phyloP scores from a whole-genome alignment of 2,797 vertebrate genomes.

The Gallinago solitaria region DNA sequence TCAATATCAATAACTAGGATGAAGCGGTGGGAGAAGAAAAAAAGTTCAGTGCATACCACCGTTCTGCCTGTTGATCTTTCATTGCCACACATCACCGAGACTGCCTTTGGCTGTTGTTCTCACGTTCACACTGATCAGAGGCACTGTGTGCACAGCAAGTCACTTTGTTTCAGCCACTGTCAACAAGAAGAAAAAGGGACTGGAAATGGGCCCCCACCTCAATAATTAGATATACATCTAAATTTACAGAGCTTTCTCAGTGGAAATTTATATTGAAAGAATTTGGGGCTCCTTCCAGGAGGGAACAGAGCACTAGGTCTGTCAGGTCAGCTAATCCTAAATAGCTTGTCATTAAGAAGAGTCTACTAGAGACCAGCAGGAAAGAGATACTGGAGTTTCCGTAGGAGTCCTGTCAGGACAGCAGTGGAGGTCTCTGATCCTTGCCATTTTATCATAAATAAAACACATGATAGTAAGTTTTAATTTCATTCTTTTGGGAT shows the following conservation, averaged over 20 bases:
- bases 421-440: background rate
- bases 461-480: background rate
- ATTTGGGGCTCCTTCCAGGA: background rate
- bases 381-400: background rate
- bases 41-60: background rate
- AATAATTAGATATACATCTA: background rate
- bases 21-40: background rate
- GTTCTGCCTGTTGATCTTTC: background rate
- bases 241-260: background rate
- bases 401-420: background rate
- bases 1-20: background rate
- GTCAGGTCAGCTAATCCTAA: background rate
- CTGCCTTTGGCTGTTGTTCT: background rate
- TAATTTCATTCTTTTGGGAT: background rate
- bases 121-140: background rate
- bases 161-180: background rate
- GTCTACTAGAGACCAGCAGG: background rate
- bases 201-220: background rate
- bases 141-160: background rate
- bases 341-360: background rate
- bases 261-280: background rate
- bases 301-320: background rate
- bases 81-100: background rate
- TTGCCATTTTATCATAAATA: background rate
- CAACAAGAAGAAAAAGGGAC: background rate